Conservation (phyloP, 2,888 invertebrate species). For the Rapana venosa region DNA sequence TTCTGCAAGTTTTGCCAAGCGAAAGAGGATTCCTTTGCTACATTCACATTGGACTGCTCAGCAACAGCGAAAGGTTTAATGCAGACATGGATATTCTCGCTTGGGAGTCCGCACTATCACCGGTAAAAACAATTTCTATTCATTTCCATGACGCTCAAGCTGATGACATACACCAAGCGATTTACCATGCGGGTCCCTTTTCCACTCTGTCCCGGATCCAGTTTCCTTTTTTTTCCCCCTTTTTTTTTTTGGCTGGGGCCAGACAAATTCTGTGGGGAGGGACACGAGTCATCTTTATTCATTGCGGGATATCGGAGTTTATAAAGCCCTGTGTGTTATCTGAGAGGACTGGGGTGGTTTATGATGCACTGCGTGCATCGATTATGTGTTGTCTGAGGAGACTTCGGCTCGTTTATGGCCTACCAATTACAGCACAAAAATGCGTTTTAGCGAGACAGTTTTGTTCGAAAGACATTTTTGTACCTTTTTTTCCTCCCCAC, state of each 20-base stretch:
- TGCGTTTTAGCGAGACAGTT: too few relatives aligned
- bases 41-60: too few relatives aligned
- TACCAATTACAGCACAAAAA: too few relatives aligned
- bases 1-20: too few relatives aligned
- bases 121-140: conserved; percentile 25
- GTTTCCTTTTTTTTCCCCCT: neutral
- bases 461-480: too few relatives aligned
- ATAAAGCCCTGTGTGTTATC: too few relatives aligned
- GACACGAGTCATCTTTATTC: conserved; percentile 23
- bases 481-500: too few relatives aligned
- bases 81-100: neutral
- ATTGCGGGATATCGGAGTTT: neutral
- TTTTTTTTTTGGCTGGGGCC: neutral
- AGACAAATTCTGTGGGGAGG: neutral
- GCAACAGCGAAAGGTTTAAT: neutral
- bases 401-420: neutral
- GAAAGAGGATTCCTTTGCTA: too few relatives aligned
- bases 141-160: neutral
- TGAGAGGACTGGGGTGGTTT: too few relatives aligned
- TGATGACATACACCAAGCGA: neutral
- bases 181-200: neutral
- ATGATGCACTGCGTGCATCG: too few relatives aligned
- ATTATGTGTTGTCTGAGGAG: neutral
- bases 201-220: neutral
- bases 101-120: neutral